These are phyloP conservation scores for Cryptocephalus primarius DNA, from an alignment of 2,888 invertebrate species.

Conservation along the genomic window DNA sequence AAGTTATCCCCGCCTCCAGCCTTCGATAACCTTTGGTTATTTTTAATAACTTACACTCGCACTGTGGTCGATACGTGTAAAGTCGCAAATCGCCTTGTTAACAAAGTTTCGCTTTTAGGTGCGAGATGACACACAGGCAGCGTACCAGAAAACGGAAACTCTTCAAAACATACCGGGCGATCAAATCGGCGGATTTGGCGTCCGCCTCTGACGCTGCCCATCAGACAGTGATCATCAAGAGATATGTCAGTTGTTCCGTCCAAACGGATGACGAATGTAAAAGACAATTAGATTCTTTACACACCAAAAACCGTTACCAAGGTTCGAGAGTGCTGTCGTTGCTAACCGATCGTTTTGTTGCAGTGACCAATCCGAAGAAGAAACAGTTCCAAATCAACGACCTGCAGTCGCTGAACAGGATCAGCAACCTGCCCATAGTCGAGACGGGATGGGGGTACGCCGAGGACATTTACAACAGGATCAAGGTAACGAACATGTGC, in stretches of 20 bases:
- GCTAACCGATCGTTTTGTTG: constrained; percentile 6
- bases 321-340: no score
- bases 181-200: not conserved
- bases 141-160: not conserved
- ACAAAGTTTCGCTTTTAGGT: no score
- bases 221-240: constrained; percentile 10
- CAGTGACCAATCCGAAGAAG: constrained; percentile 18
- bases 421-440: constrained; percentile 73
- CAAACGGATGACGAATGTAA: constrained; percentile 10
- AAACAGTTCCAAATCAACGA: constrained; percentile 27
- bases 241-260: constrained; percentile 13
- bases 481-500: constrained; percentile 52
- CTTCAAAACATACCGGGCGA: not conserved
- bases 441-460: constrained; percentile 66
- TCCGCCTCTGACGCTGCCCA: not conserved
- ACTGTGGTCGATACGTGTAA: no score
- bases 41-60: no score
- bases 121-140: not conserved
- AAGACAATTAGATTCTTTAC: no score
- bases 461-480: constrained; percentile 59
- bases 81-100: no score
- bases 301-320: no score
- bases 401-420: constrained; percentile 62
- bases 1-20: no score
- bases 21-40: no score